These are phyloP conservation scores for Gymnobelideus leadbeateri DNA, from an alignment of 2,113 vertebrate genomes.

Conservation along the genomic window DNA sequence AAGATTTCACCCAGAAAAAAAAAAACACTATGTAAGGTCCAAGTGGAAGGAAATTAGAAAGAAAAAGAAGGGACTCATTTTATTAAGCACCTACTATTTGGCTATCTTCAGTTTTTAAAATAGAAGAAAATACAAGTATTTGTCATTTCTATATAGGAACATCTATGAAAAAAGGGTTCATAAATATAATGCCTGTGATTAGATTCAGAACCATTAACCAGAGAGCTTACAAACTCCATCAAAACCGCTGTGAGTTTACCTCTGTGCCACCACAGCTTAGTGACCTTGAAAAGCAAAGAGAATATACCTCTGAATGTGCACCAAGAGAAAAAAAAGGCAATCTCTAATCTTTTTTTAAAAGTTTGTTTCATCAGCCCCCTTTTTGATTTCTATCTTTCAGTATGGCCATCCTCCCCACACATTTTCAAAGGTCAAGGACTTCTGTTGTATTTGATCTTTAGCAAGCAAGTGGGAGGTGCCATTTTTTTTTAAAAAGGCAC, in stretches of 20 bases:
- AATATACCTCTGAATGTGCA: not conserved
- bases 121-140: not conserved
- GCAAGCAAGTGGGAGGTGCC: slow-evolving; percentile 45
- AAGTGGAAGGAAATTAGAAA: too few relatives aligned
- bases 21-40: too few relatives aligned
- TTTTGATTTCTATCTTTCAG: slow-evolving; percentile 64
- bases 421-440: slow-evolving; percentile 52
- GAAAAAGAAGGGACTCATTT: too few relatives aligned
- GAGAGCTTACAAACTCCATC: not conserved
- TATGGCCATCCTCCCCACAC: slow-evolving; percentile 29
- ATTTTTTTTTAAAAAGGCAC: slow-evolving; percentile 63
- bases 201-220: not conserved
- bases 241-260: not conserved
- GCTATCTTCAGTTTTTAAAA: not conserved
- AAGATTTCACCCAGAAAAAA: not conserved
- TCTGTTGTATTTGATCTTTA: slow-evolving; percentile 65
- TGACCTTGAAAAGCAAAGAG: slow-evolving; percentile 52
- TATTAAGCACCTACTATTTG: too few relatives aligned
- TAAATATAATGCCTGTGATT: not conserved
- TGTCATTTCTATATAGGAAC: not conserved
- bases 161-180: not conserved
- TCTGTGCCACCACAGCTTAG: slow-evolving; percentile 22
- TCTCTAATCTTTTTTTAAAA: not conserved
- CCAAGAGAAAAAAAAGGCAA: slow-evolving; percentile 41
- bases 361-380: slow-evolving; percentile 44